These are phyloP conservation scores for Gymnogyps californianus DNA, from an alignment of 2,113 vertebrate species.

Conservation along the genomic window DNA sequence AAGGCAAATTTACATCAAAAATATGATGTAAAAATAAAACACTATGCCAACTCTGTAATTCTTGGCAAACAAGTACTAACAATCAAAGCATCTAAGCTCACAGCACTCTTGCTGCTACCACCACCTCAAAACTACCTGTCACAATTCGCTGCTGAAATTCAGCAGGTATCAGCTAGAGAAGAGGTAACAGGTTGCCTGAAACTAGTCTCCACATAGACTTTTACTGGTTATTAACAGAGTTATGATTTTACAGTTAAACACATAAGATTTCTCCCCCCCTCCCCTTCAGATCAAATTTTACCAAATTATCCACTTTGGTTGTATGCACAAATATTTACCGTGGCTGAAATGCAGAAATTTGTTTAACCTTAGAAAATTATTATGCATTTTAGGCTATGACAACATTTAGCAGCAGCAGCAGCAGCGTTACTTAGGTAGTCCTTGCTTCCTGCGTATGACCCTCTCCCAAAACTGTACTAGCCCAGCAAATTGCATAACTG, in stretches of 20 bases:
- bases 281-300: neutral
- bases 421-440: neutral
- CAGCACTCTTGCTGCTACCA: neutral
- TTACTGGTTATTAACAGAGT: neutral
- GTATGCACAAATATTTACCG: neutral
- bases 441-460: neutral
- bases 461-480: neutral
- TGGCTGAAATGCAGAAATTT: neutral
- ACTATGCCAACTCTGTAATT: neutral
- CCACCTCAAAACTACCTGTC: neutral
- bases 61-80: neutral
- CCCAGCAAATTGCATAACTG: neutral
- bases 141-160: neutral
- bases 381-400: neutral
- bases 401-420: neutral
- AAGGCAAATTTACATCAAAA: neutral
- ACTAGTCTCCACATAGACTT: neutral
- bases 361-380: neutral
- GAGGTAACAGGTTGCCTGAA: neutral
- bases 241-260: neutral
- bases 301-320: neutral
- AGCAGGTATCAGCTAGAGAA: neutral
- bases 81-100: neutral
- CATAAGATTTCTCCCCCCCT: too few species aligned
- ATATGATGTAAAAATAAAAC: neutral